Conservation (phyloP, 2,888 invertebrate species). For the Actias luna region DNA sequence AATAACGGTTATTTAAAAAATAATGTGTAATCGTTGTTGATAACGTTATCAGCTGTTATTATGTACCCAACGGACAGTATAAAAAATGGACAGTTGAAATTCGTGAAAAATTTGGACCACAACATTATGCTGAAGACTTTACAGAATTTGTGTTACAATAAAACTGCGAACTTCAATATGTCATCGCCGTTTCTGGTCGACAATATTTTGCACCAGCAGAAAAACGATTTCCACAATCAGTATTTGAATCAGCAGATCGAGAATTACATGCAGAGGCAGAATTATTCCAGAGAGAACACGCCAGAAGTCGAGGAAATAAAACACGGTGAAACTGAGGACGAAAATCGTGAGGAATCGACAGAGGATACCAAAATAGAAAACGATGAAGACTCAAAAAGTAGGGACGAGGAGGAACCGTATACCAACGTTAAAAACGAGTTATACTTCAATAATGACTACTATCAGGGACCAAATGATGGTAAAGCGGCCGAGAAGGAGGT, state of each 20-base stretch:
- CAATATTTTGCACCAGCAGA: conserved; percentile 83
- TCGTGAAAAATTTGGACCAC: conserved; percentile 61
- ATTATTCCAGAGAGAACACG: conserved; percentile 63
- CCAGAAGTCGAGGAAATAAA: conserved; percentile 65
- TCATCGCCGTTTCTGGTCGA: conserved; percentile 84
- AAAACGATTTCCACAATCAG: conserved; percentile 73
- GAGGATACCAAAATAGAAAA: conserved; percentile 54
- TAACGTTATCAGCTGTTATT: conserved; percentile 36
- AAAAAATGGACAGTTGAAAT: conserved; percentile 70
- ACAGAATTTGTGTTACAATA: conserved; percentile 70
- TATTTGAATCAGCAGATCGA: conserved; percentile 80
- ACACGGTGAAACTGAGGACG: conserved; percentile 50
- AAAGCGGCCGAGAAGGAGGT: conserved; percentile 60
- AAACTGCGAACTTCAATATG: conserved; percentile 72
- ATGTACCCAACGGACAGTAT: conserved; percentile 73
- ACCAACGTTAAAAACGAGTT: conserved; percentile 58
- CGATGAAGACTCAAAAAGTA: conserved; percentile 67
- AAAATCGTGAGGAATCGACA: conserved; percentile 45
- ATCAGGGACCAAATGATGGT: conserved; percentile 47
- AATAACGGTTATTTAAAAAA: neutral
- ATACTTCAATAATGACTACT: conserved; percentile 60
- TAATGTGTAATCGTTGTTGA: conserved; percentile 7
- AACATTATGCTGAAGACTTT: conserved; percentile 79
- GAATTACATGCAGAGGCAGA: conserved; percentile 61
- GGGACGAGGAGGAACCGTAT: conserved; percentile 51